Evolutionary conservation across 1,140 invertebrate species (phyloP).

Genomic region (Sycophila sp.): DNA sequence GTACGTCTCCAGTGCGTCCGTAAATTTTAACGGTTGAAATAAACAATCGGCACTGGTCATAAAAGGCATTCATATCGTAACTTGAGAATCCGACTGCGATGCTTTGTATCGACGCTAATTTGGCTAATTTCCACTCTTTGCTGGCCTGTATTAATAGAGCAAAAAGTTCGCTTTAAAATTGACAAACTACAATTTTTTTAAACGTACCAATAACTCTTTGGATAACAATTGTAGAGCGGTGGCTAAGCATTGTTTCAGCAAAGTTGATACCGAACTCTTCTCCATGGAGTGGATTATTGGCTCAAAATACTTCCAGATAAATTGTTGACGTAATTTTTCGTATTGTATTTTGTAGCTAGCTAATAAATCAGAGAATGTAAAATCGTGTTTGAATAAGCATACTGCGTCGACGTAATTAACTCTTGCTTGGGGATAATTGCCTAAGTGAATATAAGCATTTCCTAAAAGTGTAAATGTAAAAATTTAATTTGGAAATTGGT

Average conservation of each 20-base stretch:
- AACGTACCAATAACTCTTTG: too few species aligned
- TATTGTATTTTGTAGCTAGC: conserved; percentile 8
- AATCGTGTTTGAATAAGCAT: conserved; percentile 5
- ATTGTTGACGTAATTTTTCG: conserved; percentile 16
- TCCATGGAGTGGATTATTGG: too few species aligned
- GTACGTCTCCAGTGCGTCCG: background rate
- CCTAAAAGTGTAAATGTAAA: conserved; percentile 35
- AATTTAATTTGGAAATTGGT: background rate
- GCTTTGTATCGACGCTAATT: conserved; percentile 32
- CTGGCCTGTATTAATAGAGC: conserved; percentile 13
- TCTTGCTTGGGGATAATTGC: conserved; percentile 43
- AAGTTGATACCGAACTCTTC: too few species aligned
- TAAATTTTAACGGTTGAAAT: conserved; percentile 37
- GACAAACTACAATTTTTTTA: too few species aligned
- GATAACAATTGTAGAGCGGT: too few species aligned
- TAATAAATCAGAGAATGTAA: background rate
- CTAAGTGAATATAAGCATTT: conserved; percentile 41
- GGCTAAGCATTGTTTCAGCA: too few species aligned
- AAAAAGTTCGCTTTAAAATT: too few species aligned
- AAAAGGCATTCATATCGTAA: conserved; percentile 23
- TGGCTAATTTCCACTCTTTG: too few species aligned
- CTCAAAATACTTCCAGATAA: too few species aligned
- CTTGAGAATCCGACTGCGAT: conserved; percentile 36
- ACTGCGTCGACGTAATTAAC: conserved; percentile 40
- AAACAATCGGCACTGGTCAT: conserved; percentile 42